These are phyloP conservation scores for Poliocrania exsul DNA, from an alignment of 2,797 vertebrate species.

Conservation along the genomic window DNA sequence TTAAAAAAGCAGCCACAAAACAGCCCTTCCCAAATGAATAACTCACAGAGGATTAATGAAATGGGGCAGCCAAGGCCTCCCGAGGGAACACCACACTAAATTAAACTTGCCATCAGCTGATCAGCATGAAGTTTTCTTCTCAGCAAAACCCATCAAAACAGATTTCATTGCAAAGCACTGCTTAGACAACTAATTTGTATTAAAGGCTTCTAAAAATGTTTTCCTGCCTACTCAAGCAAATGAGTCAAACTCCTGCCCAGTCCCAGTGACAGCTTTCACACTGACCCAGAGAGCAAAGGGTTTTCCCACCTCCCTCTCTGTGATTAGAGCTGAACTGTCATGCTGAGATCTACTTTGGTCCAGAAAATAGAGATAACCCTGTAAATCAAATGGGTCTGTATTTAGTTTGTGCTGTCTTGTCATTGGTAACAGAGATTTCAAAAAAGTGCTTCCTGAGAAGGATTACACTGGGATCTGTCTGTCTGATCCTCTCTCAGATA, in stretches of 20 bases:
- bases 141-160: conserved; percentile 11
- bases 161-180: background rate
- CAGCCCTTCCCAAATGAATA: background rate
- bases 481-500: background rate
- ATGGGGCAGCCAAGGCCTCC: background rate
- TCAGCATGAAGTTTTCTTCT: background rate
- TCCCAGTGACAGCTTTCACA: fast-evolving
- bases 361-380: background rate
- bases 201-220: background rate
- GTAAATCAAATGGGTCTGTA: background rate
- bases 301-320: background rate
- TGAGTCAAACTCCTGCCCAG: background rate
- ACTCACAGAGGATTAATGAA: background rate
- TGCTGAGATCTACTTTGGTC: background rate
- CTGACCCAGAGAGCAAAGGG: fast-evolving
- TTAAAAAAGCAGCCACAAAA: background rate
- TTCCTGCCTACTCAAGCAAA: background rate
- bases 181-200: background rate
- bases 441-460: background rate
- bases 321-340: background rate
- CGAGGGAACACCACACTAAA: background rate
- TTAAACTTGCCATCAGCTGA: conserved; percentile 31
- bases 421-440: background rate
- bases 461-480: background rate
- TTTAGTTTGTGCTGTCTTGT: background rate